Evolutionary conservation across 2,797 vertebrate species (phyloP).

Genomic region (Chlorospingus semifuscus): DNA sequence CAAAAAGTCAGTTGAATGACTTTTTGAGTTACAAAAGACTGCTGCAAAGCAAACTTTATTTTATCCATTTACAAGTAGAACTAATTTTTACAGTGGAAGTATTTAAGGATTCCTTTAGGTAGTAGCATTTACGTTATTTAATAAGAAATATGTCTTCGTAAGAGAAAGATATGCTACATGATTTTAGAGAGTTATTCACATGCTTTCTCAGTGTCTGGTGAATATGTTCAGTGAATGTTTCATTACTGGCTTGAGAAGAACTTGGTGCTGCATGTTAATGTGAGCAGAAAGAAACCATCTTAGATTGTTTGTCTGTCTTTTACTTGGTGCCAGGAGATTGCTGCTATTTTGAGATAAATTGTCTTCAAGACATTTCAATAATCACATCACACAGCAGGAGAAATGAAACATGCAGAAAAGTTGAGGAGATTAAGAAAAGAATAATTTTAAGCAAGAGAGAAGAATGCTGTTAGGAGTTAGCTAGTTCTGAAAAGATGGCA

Average conservation of each 20-base stretch:
- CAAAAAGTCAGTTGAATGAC: not conserved
- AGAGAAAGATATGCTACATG: not conserved
- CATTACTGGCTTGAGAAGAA: not conserved
- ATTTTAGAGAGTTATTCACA: not conserved
- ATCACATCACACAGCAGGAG: not conserved
- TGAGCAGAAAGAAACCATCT: not conserved
- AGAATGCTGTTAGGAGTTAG: not conserved
- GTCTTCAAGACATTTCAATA: not conserved
- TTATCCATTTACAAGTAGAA: not conserved
- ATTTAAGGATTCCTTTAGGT: not conserved
- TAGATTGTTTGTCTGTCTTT: not conserved
- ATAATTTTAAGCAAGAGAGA: not conserved
- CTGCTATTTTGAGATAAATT: not conserved
- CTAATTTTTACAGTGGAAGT: not conserved
- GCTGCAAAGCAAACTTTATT: not conserved
- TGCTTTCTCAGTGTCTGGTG: not conserved
- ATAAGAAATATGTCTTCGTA: not conserved
- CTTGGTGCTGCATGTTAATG: not conserved
- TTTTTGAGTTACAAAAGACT: not conserved
- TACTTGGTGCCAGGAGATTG: not conserved
- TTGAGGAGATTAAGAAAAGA: not conserved
- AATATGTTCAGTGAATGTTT: not conserved
- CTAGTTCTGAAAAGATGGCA: not conserved
- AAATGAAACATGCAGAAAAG: not conserved
- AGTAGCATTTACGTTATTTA: not conserved